phyloP scores from a whole-genome alignment of 2,113 vertebrate species.

The Heterocephalus glaber region DNA sequence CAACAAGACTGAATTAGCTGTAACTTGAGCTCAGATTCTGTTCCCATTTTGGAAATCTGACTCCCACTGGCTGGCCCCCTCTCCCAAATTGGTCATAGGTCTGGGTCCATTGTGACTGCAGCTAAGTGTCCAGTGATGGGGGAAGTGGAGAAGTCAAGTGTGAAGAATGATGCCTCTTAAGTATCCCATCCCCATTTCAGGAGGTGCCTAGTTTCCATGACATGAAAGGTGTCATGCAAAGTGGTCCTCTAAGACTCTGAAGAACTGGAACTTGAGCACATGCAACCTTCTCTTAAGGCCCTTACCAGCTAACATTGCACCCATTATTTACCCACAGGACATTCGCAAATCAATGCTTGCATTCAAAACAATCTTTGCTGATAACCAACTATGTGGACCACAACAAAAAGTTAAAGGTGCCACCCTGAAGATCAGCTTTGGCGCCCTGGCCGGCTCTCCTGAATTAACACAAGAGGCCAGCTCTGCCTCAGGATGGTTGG shows the following conservation, averaged over 20 bases:
- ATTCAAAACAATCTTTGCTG: neutral
- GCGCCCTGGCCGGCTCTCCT: neutral
- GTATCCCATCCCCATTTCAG: too few species aligned
- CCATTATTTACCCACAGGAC: neutral
- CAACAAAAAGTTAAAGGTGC: neutral
- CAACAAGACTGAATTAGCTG: neutral
- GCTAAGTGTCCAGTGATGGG: neutral
- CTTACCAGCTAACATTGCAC: neutral
- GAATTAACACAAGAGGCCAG: neutral
- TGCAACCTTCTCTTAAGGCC: neutral
- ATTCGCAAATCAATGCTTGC: neutral
- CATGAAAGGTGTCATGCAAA: neutral
- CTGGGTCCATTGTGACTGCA: neutral
- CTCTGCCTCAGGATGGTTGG: neutral
- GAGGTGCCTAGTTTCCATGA: neutral
- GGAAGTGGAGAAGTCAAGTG: neutral
- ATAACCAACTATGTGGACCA: neutral
- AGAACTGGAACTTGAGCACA: neutral
- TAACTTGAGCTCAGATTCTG: neutral
- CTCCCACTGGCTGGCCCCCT: fast-evolving
- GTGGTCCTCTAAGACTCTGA: neutral
- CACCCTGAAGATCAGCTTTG: neutral
- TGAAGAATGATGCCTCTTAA: neutral
- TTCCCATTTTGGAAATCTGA: neutral
- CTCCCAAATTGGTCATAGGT: neutral